Conservation (phyloP, 2,113 vertebrate genomes). For the Petrocephalus microphthalmus region DNA sequence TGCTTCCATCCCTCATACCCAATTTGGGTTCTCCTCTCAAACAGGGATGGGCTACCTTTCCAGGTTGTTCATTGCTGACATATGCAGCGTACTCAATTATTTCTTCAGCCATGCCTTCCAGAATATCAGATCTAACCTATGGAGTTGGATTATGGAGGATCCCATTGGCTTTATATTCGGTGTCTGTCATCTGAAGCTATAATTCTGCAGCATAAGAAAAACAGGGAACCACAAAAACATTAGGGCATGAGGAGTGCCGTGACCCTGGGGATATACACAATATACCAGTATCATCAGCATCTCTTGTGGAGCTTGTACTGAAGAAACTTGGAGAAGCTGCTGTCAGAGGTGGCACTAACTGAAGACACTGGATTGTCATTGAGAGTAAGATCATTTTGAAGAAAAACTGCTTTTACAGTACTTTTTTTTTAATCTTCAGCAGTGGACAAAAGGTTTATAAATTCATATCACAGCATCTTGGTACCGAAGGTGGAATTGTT, state of each 20-base stretch:
- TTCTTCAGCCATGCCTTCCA: no score
- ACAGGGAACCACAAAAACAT: no score
- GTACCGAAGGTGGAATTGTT: constrained; percentile 6
- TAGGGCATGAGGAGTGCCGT: not conserved
- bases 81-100: no score
- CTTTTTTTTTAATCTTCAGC: constrained; percentile 16
- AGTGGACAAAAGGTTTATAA: constrained; percentile 14
- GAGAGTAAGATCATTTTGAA: not conserved
- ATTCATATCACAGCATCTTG: constrained; percentile 21
- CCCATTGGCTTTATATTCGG: no score
- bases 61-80: no score
- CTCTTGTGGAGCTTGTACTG: not conserved
- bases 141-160: no score
- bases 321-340: not conserved
- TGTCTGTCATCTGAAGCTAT: no score
- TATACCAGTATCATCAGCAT: not conserved
- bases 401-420: constrained; percentile 20
- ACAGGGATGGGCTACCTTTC: no score
- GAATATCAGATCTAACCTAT: no score
- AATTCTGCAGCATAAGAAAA: no score
- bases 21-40: no score
- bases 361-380: not conserved
- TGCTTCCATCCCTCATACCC: no score
- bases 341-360: not conserved
- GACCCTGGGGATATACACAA: not conserved